phyloP scores from a whole-genome alignment of 1,140 invertebrate genomes.

The Anastatus disparis region DNA sequence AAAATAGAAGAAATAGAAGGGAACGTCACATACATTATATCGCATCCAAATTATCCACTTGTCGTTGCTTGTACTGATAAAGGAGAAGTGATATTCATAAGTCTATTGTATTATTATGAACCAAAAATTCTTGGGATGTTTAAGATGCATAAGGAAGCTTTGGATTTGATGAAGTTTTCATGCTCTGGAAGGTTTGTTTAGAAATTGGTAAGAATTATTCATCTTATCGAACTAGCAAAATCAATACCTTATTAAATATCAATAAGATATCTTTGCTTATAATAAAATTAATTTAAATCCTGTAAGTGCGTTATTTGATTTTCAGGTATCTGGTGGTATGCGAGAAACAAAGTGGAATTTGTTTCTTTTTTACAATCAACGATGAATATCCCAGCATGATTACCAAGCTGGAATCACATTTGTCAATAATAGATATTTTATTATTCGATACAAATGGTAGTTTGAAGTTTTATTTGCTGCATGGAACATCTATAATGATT shows the following conservation, averaged over 20 bases:
- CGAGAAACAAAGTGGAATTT: slow-evolving; percentile 48
- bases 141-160: slow-evolving; percentile 44
- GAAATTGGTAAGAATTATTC: slow-evolving; percentile 36
- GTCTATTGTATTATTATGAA: slow-evolving; percentile 41
- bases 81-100: slow-evolving; percentile 54
- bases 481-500: neutral
- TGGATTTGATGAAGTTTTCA: slow-evolving; percentile 60
- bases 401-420: too few species aligned
- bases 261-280: too few species aligned
- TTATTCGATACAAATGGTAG: slow-evolving; percentile 42
- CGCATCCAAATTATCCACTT: slow-evolving; percentile 55
- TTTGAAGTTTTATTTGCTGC: slow-evolving; percentile 47
- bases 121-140: slow-evolving; percentile 46
- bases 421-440: slow-evolving; percentile 51
- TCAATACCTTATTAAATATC: neutral
- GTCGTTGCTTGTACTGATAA: slow-evolving; percentile 44
- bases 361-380: slow-evolving; percentile 52
- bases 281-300: too few species aligned
- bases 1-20: slow-evolving; percentile 45
- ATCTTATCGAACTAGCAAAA: slow-evolving; percentile 7
- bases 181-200: slow-evolving; percentile 52
- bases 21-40: slow-evolving; percentile 40
- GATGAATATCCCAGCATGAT: too few species aligned
- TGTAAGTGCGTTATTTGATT: neutral
- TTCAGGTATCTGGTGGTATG: slow-evolving; percentile 47